These are phyloP conservation scores for Bombus pascuorum DNA, from an alignment of 1,140 invertebrate genomes.

Conservation along the genomic window DNA sequence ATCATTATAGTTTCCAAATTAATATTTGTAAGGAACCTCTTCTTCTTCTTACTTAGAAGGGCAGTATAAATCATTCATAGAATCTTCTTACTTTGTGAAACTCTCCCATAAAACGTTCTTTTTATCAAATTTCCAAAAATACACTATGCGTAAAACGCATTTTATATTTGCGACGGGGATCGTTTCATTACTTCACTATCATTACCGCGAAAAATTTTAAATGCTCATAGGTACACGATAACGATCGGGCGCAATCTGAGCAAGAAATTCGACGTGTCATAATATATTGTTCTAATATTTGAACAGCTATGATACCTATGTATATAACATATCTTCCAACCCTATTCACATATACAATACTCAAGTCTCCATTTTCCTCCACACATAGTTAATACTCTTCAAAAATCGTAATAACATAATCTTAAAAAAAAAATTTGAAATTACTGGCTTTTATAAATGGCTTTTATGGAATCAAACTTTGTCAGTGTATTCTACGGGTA, in stretches of 20 bases:
- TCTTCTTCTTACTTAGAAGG: no score
- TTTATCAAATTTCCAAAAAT: no score
- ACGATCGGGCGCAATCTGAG: constrained; percentile 50
- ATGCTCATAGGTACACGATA: constrained; percentile 25
- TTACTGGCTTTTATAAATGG: no score
- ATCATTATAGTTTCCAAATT: no score
- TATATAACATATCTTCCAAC: neutral
- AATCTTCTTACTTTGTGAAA: no score
- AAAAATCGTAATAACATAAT: no score
- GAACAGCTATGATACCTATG: constrained; percentile 41
- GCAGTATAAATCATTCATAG: no score
- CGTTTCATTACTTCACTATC: constrained; percentile 42
- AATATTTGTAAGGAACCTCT: no score
- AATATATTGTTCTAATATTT: constrained; percentile 69
- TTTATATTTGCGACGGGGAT: neutral
- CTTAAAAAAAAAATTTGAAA: neutral
- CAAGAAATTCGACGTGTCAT: constrained; percentile 44
- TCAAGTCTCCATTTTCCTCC: no score
- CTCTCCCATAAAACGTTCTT: no score
- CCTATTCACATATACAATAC: neutral
- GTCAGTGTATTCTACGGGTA: neutral
- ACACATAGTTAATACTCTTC: neutral
- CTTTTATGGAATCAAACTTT: neutral
- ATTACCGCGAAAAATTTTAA: constrained; percentile 13
- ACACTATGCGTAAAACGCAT: no score